Evolutionary conservation across 2,888 invertebrate genomes (phyloP).

Genomic region (Aelia acuminata): DNA sequence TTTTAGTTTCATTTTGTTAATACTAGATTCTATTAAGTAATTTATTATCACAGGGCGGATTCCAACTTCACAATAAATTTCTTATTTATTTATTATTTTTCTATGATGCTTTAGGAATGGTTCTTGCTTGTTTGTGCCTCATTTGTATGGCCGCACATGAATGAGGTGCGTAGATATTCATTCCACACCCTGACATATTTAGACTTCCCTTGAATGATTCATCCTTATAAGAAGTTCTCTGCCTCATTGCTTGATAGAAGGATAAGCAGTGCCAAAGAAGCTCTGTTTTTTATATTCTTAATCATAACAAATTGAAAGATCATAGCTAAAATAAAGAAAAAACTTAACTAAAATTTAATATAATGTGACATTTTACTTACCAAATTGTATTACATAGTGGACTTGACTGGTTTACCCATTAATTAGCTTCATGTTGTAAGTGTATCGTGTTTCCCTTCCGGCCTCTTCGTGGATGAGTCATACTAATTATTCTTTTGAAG

Average conservation of each 20-base stretch:
- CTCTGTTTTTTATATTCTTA: not conserved
- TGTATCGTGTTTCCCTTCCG: not conserved
- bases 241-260: not conserved
- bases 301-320: not conserved
- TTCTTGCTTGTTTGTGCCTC: not conserved
- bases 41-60: no score
- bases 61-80: no score
- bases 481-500: no score
- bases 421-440: not conserved
- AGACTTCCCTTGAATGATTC: constrained; percentile 31
- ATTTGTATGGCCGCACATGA: constrained; percentile 22
- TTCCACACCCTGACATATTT: constrained; percentile 26
- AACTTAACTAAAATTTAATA: not conserved
- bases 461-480: no score
- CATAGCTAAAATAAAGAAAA: not conserved
- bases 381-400: rapidly evolving
- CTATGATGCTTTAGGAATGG: not conserved
- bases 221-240: not conserved
- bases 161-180: constrained; percentile 18
- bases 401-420: not conserved
- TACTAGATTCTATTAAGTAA: no score
- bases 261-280: not conserved
- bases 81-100: no score
- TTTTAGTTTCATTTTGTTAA: no score
- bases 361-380: not conserved